These are phyloP conservation scores for Lasioglossum figueresi DNA, from an alignment of 2,888 invertebrate genomes.

Conservation along the genomic window DNA sequence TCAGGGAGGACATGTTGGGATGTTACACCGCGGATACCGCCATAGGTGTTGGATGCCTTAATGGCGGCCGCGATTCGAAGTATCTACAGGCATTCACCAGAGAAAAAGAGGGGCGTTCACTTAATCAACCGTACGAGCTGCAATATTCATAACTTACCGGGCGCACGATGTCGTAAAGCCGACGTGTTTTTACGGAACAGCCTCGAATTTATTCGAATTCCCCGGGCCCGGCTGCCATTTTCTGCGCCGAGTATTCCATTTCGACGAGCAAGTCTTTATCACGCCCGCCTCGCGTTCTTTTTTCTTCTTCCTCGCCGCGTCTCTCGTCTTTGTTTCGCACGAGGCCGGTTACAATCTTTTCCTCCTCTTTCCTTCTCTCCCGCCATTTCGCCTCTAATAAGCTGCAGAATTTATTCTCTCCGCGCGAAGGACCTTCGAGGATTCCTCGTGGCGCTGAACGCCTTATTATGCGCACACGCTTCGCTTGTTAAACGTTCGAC, in stretches of 20 bases:
- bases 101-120: slow-evolving; percentile 47
- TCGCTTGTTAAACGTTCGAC: slow-evolving; percentile 15
- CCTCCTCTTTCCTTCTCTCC: neutral
- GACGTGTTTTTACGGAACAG: slow-evolving; percentile 33
- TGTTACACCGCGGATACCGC: neutral
- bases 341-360: neutral
- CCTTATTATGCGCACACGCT: slow-evolving; percentile 15
- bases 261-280: slow-evolving; percentile 22
- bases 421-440: slow-evolving; percentile 8
- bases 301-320: neutral
- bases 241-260: slow-evolving; percentile 24
- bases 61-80: slow-evolving; percentile 39
- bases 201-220: slow-evolving; percentile 55
- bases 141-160: slow-evolving; percentile 62
- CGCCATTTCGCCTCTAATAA: slow-evolving; percentile 23
- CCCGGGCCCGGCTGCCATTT: slow-evolving; percentile 25
- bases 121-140: slow-evolving; percentile 60
- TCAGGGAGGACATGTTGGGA: neutral
- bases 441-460: neutral
- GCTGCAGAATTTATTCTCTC: slow-evolving; percentile 43
- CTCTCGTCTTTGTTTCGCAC: neutral
- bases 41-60: slow-evolving; percentile 36
- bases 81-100: neutral
- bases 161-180: slow-evolving; percentile 57
- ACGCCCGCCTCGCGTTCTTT: slow-evolving; percentile 5